Evolutionary conservation across 2,888 invertebrate species (phyloP).

Genomic region (Taphrorychus bicolor): DNA sequence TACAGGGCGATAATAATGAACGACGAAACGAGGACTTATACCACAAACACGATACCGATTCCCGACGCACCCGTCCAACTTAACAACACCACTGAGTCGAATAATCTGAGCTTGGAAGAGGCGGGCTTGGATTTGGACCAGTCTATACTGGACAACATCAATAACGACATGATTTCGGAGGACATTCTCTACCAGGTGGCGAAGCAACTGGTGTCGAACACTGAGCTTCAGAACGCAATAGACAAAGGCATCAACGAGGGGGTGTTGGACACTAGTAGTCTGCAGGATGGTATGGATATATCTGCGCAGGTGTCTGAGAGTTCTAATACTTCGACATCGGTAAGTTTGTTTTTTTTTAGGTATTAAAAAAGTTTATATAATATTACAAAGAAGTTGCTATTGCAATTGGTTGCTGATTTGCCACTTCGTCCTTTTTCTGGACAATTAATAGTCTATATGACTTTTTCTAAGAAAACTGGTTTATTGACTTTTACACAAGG

Average conservation of each 20-base stretch:
- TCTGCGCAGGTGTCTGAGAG: constrained; percentile 15
- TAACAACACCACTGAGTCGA: constrained; percentile 45
- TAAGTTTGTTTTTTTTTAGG: constrained; percentile 20
- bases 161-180: constrained; percentile 73
- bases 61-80: constrained; percentile 38
- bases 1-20: constrained; percentile 52
- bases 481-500: too few relatives aligned
- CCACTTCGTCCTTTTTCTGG: too few relatives aligned
- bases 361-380: too few relatives aligned
- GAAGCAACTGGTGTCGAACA: constrained; percentile 70
- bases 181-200: constrained; percentile 78
- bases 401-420: too few relatives aligned
- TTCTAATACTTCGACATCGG: constrained; percentile 32
- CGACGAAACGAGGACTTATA: constrained; percentile 54
- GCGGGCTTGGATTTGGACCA: constrained; percentile 67
- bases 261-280: constrained; percentile 51
- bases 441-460: too few relatives aligned
- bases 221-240: constrained; percentile 74
- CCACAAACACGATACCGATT: constrained; percentile 41
- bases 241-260: constrained; percentile 65
- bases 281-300: constrained; percentile 35
- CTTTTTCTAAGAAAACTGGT: too few relatives aligned
- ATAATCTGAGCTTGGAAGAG: constrained; percentile 62
- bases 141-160: constrained; percentile 66
- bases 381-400: too few relatives aligned